Conservation (phyloP, 2,888 invertebrate genomes). For the Acleris holmiana region DNA sequence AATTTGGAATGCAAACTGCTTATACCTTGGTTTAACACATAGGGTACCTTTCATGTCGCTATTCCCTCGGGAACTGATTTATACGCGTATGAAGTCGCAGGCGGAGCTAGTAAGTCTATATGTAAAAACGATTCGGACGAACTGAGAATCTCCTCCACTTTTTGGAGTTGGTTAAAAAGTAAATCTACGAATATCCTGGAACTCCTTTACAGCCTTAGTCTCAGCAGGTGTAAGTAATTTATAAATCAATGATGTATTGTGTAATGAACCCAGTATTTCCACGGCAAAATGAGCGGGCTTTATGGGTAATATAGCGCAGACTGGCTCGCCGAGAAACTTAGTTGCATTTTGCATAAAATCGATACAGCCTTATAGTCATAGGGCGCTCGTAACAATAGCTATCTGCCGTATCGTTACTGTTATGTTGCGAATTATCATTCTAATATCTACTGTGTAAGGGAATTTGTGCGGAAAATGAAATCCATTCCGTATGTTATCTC, state of each 20-base stretch:
- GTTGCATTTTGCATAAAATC: conserved; percentile 81
- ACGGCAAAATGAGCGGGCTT: conserved; percentile 60
- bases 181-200: neutral
- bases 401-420: conserved; percentile 39
- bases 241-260: conserved; percentile 66
- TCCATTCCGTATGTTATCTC: conserved; percentile 33
- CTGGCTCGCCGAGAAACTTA: conserved; percentile 60
- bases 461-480: conserved; percentile 21
- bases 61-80: no score
- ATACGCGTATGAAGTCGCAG: no score
- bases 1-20: no score
- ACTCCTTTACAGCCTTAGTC: neutral
- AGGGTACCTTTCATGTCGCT: no score
- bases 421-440: conserved; percentile 34
- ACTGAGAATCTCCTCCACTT: no score
- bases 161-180: no score
- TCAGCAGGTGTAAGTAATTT: conserved; percentile 40
- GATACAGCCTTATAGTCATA: conserved; percentile 57
- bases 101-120: no score
- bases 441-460: conserved; percentile 17
- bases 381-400: conserved; percentile 50
- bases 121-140: no score
- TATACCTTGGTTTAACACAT: no score
- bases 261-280: conserved; percentile 58
- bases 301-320: conserved; percentile 64